Evolutionary conservation across 2,797 vertebrate species (phyloP).

Genomic region (Manis crassicaudata): DNA sequence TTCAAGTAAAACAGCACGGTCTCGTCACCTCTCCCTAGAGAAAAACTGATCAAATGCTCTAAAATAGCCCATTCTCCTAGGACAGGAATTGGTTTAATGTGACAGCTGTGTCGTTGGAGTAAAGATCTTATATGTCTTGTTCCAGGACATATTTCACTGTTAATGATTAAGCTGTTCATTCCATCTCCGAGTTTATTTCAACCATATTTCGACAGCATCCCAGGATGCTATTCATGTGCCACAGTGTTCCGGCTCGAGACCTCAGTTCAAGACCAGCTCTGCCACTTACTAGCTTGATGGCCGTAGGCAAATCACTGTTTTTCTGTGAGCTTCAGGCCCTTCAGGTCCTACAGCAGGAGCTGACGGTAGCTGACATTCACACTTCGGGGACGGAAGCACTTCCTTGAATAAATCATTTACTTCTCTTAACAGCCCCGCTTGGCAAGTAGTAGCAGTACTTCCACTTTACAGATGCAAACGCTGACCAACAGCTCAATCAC

Average conservation of each 20-base stretch:
- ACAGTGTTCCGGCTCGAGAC: background rate
- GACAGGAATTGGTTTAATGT: constrained; percentile 26
- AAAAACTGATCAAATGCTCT: constrained; percentile 50
- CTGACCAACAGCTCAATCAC: background rate
- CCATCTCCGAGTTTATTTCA: constrained; percentile 37
- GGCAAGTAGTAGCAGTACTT: background rate
- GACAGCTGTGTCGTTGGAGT: constrained; percentile 32
- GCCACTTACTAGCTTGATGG: constrained; percentile 7
- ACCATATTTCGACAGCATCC: constrained; percentile 17
- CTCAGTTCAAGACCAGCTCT: constrained; percentile 4
- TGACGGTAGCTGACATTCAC: background rate
- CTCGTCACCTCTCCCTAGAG: constrained; percentile 29
- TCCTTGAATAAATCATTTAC: background rate
- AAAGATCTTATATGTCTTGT: constrained; percentile 46
- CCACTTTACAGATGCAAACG: background rate
- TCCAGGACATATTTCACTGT: constrained; percentile 37
- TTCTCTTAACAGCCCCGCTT: background rate
- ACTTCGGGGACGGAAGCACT: background rate
- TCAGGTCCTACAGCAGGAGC: background rate
- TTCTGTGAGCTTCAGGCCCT: background rate
- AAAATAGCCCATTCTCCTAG: constrained; percentile 52
- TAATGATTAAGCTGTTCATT: constrained; percentile 67
- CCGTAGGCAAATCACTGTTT: background rate
- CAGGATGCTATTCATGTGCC: background rate
- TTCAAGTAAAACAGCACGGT: constrained; percentile 33